Base-by-base conservation (phyloP, 2,888 invertebrate species). In the Eurytoma adleriae region DNA sequence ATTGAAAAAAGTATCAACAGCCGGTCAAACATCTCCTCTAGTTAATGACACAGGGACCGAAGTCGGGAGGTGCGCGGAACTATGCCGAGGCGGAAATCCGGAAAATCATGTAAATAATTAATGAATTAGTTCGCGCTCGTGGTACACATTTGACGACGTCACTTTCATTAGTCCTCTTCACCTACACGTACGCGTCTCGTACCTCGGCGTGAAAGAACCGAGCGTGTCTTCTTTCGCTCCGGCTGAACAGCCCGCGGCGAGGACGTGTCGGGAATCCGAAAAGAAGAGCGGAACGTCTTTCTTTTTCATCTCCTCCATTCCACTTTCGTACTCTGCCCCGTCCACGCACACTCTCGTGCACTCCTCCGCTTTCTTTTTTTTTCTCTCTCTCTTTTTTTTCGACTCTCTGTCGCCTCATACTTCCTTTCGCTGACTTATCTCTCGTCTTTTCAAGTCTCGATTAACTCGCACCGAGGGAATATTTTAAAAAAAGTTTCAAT, bases 261-360 rank as follows among this genome's bases (percentile, higher is more conserved):
- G 40, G 40, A 74, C 74, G 74, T 67, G 74, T 57, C 56, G 24
- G n/a, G 74, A 56, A 74, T 74, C 24, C 66, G 48, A 57, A 64
- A 48, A 74, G 57, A 48, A 20, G 56, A 56, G 1, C 74, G 74
- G 27, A 67, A 67, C 74, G 67, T 74, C 67, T 74, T 74, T 66
- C 57, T 66, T 56, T 40, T 64, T 73, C 73, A 64, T 73, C 62
- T 64, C 27, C 18, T 24, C n/a, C 27, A 4, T n/a, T 69, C 40
- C 40, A 40, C 20, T 30, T 66, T 40, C 27, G 16, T 24, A 30
- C 24, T 69, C 27, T 61, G n/a, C 27, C 14, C 18, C 71, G 52
- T 50, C 20, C 14, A 48, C 16, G 30, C 20, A 50, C n/a, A 7
- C n/a, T 40, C 2, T 1, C 40, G 64, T 64, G 14, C 64, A 40